Conservation (phyloP, 2,113 vertebrate genomes). For the Elachura formosa region DNA sequence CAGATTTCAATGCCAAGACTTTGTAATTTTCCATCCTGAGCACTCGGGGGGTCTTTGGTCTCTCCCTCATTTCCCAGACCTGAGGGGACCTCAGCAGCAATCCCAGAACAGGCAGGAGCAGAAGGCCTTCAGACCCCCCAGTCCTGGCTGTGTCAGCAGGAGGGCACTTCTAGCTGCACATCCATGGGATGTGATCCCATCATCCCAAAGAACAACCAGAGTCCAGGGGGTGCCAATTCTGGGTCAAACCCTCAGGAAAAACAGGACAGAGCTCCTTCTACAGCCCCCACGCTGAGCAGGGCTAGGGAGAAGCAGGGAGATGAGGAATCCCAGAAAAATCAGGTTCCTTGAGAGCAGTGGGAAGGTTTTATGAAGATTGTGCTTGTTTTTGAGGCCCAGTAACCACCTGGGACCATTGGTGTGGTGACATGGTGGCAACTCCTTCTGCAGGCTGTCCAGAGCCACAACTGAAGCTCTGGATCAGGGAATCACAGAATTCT, state of each 20-base stretch:
- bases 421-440: background rate
- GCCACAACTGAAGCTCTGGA: background rate
- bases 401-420: background rate
- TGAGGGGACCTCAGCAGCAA: background rate
- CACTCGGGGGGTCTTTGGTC: background rate
- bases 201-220: background rate
- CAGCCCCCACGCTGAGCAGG: too few relatives aligned
- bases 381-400: background rate
- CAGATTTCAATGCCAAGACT: background rate
- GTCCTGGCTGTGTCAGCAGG: background rate
- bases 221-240: background rate
- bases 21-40: background rate
- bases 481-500: background rate
- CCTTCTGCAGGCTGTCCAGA: background rate
- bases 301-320: background rate
- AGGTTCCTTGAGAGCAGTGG: accelerated
- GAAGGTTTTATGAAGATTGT: background rate
- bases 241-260: background rate
- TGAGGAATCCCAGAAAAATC: background rate
- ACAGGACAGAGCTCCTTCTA: background rate
- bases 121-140: background rate
- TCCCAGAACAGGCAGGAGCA: background rate
- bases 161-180: background rate
- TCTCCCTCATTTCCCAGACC: background rate
- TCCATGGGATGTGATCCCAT: background rate